Conservation (phyloP, 2,888 invertebrate species). For the Cheilosia grossa region DNA sequence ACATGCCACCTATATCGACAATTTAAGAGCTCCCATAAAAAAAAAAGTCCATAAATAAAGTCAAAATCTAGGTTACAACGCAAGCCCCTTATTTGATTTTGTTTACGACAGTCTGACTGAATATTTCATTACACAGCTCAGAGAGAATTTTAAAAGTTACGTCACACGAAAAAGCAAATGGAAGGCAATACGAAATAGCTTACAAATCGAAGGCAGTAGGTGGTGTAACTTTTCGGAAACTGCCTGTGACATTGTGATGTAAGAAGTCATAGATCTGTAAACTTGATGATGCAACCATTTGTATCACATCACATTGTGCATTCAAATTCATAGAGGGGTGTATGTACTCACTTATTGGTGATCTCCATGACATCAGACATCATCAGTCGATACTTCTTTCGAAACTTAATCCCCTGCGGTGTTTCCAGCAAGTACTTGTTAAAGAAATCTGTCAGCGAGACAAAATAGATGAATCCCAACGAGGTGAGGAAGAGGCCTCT, state of each 20-base stretch:
- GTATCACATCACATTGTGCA: not conserved
- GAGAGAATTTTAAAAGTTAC: conserved; percentile 15
- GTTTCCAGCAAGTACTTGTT: conserved; percentile 87
- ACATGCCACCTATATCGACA: not conserved
- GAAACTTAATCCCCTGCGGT: conserved; percentile 85
- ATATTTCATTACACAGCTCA: not conserved
- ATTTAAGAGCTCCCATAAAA: not conserved
- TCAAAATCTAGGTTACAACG: not conserved
- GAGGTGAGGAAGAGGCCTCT: conserved; percentile 86
- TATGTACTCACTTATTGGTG: conserved; percentile 88
- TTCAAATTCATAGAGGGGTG: not conserved
- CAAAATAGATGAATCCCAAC: conserved; percentile 88
- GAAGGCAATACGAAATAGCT: not conserved
- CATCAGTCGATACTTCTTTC: conserved; percentile 87
- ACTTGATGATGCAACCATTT: conserved; percentile 58
- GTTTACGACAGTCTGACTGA: not conserved
- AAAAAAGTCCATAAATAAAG: not conserved
- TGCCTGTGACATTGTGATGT: conserved; percentile 23
- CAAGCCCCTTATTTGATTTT: not conserved
- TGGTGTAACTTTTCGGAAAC: not conserved
- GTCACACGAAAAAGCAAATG: conserved; percentile 18
- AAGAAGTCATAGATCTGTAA: not conserved
- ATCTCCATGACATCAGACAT: conserved; percentile 89
- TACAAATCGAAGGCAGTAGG: not conserved
- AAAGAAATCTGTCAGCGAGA: conserved; percentile 87